Conservation (phyloP, 2,888 invertebrate genomes). For the Pseudococcus jackbeardsleyi region DNA sequence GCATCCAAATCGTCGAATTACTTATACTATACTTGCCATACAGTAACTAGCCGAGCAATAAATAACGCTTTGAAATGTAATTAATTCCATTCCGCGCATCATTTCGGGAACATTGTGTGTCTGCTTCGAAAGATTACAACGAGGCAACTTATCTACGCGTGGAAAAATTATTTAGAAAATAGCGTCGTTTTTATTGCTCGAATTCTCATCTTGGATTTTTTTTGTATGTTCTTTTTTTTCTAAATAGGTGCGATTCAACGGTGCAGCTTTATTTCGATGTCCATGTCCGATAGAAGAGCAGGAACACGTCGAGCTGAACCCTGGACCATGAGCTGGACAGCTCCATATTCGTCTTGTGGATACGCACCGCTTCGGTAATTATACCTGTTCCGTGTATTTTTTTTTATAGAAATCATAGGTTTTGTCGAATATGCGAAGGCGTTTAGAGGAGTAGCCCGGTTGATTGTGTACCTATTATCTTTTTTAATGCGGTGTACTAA, state of each 20-base stretch:
- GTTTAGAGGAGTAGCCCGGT: background rate
- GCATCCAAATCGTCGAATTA: background rate
- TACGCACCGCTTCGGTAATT: background rate
- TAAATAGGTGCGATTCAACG: background rate
- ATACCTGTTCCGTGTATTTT: background rate
- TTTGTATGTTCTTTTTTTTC: no score
- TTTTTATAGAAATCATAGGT: background rate
- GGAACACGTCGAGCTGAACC: background rate
- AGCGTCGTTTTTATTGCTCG: background rate
- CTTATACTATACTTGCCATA: background rate
- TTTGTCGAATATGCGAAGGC: background rate
- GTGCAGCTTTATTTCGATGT: background rate
- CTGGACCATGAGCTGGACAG: background rate
- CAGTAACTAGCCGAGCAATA: constrained; percentile 2
- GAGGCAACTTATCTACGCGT: background rate
- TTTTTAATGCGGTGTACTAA: background rate
- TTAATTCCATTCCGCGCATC: constrained; percentile 6
- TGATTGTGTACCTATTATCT: background rate
- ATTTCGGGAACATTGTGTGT: constrained; percentile 1
- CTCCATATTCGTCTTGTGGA: background rate
- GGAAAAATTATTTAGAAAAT: background rate
- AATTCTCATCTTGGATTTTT: background rate
- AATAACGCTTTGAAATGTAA: constrained; percentile 34
- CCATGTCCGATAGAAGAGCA: background rate
- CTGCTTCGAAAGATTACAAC: background rate